A percentile compares a stretch with the other conserved stretches of the same genome.
Evolutionary conservation across 2,113 vertebrate genomes (phyloP).

Genomic region (Crotalus tigris): DNA sequence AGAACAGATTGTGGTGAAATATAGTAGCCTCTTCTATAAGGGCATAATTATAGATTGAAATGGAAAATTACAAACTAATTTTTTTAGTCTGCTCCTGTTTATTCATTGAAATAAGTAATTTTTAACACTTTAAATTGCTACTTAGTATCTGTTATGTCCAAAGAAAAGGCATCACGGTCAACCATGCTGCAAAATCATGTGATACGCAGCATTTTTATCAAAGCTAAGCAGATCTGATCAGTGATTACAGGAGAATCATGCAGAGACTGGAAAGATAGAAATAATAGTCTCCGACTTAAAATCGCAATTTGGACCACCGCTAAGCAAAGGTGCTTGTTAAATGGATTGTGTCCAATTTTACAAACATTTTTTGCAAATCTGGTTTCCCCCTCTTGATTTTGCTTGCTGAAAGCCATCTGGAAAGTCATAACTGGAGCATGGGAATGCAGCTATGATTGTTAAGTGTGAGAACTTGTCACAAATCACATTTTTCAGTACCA

Average conservation of each 20-base stretch:
- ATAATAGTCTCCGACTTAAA: background rate
- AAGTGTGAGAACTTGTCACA: too few species aligned
- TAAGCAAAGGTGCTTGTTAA: background rate
- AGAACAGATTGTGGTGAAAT: background rate
- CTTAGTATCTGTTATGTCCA: background rate
- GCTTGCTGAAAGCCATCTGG: too few species aligned
- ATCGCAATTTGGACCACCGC: background rate
- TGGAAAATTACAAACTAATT: background rate
- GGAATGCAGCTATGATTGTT: too few species aligned
- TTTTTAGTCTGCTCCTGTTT: background rate
- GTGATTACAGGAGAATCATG: background rate
- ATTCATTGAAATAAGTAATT: background rate
- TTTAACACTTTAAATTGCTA: background rate
- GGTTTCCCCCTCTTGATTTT: too few species aligned
- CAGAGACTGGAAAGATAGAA: background rate
- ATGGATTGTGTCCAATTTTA: too few species aligned
- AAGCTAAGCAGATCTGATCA: background rate
- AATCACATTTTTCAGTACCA: background rate
- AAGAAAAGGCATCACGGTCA: background rate
- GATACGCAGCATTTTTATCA: background rate
- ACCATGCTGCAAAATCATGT: background rate
- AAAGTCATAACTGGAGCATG: too few species aligned
- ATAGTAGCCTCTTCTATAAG: background rate
- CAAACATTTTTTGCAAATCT: too few species aligned
- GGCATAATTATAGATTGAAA: background rate